phyloP scores from a whole-genome alignment of 2,797 vertebrate genomes.

The Hozukius guyotensis region DNA sequence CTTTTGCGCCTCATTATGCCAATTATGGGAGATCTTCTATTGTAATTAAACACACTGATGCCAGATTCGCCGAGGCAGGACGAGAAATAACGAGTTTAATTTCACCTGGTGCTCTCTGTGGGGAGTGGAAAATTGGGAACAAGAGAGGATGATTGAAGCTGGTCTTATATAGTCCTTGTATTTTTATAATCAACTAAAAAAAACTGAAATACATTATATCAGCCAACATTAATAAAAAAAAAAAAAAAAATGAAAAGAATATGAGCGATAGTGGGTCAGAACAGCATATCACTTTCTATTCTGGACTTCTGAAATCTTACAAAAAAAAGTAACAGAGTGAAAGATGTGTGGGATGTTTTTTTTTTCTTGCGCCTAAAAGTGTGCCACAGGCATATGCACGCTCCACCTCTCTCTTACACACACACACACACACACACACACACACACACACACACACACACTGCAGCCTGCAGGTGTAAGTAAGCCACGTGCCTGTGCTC shows the following conservation, averaged over 20 bases:
- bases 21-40: constrained; percentile 75
- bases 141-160: constrained; percentile 35
- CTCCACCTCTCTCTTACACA: not conserved
- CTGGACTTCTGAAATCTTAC: not conserved
- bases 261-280: not conserved
- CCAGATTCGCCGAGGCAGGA: constrained; percentile 61
- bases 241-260: not conserved
- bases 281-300: not conserved
- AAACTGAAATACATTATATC: not conserved
- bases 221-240: not conserved
- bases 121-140: constrained; percentile 53
- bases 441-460: constrained; percentile 20
- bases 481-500: constrained; percentile 81
- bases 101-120: constrained; percentile 71
- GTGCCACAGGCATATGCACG: constrained; percentile 2
- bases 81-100: constrained; percentile 66
- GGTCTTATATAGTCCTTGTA: not conserved
- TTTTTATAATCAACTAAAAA: not conserved
- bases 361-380: constrained; percentile 13
- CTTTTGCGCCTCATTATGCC: constrained; percentile 83
- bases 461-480: constrained; percentile 77
- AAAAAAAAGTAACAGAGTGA: not conserved
- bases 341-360: not conserved
- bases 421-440: not conserved
- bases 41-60: constrained; percentile 81